A percentile compares a stretch with the other conserved stretches of the same genome.
Evolutionary conservation across 2,888 invertebrate species (phyloP).

Genomic region (Leucozona laternaria): DNA sequence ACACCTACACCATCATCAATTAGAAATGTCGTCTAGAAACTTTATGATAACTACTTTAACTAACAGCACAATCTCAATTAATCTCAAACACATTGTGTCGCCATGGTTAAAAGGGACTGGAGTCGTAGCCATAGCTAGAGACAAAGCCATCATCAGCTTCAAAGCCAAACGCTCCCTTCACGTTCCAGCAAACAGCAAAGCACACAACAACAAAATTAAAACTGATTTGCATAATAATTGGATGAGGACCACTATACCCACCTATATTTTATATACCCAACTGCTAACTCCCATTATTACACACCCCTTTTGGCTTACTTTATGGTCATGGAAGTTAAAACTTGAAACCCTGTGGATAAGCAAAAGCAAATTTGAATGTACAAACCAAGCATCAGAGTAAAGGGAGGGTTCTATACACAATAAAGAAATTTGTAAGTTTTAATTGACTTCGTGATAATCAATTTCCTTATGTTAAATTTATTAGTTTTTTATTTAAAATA

Average conservation of each 20-base stretch:
- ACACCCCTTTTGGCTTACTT: conserved; percentile 17
- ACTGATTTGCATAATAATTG: conserved; percentile 75
- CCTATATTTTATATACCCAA: conserved; percentile 16
- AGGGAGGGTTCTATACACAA: conserved; percentile 18
- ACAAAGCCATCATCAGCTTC: not conserved
- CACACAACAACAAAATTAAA: conserved; percentile 56
- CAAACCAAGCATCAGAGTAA: not conserved
- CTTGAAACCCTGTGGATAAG: conserved; percentile 5
- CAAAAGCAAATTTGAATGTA: conserved; percentile 22
- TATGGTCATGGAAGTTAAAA: conserved; percentile 15
- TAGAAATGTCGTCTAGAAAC: conserved; percentile 52
- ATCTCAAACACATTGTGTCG: conserved; percentile 48
- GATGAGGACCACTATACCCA: conserved; percentile 65
- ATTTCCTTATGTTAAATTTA: not conserved
- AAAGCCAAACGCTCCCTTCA: conserved; percentile 5
- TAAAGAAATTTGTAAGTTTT: conserved; percentile 71
- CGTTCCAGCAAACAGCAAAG: conserved; percentile 3
- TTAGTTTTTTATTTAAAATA: not conserved
- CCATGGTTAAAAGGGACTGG: not conserved
- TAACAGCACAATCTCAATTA: conserved; percentile 68
- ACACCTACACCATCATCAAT: conserved; percentile 56
- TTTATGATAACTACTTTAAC: conserved; percentile 67
- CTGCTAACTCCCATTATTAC: not conserved
- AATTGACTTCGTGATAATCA: conserved; percentile 60
- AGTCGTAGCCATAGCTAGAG: not conserved